These are phyloP conservation scores for Pelosia muscerda DNA, from an alignment of 2,888 invertebrate species.

Conservation along the genomic window DNA sequence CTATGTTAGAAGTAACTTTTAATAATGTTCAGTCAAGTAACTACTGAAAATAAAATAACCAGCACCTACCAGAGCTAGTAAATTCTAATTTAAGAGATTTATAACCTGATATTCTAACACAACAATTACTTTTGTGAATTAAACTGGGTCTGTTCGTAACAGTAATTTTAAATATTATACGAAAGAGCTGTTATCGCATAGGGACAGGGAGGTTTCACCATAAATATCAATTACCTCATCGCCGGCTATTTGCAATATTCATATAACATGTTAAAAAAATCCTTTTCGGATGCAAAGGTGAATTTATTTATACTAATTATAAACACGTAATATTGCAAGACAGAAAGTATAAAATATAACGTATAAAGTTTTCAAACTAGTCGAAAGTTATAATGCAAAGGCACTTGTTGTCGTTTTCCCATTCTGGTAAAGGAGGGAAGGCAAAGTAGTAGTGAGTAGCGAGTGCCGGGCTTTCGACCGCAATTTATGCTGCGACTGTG, in stretches of 20 bases:
- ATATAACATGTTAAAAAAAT: constrained; percentile 6
- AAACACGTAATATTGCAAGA: not conserved
- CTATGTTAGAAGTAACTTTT: not conserved
- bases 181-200: constrained; percentile 21
- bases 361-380: constrained; percentile 14
- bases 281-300: not conserved
- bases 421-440: constrained; percentile 35
- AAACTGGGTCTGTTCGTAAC: constrained; percentile 17
- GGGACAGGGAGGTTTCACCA: constrained; percentile 22
- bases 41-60: not conserved
- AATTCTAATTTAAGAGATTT: constrained; percentile 17
- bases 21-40: not conserved
- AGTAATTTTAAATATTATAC: constrained; percentile 16
- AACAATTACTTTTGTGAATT: constrained; percentile 21
- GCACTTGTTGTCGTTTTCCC: constrained; percentile 68
- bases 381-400: constrained; percentile 41
- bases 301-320: not conserved
- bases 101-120: constrained; percentile 9
- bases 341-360: constrained; percentile 17
- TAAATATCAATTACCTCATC: constrained; percentile 31
- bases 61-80: constrained; percentile 10
- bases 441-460: constrained; percentile 38
- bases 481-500: constrained; percentile 69
- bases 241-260: not conserved
- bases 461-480: constrained; percentile 57